Evolutionary conservation across 2,113 vertebrate genomes (phyloP).

Genomic region (Thymallus thymallus): DNA sequence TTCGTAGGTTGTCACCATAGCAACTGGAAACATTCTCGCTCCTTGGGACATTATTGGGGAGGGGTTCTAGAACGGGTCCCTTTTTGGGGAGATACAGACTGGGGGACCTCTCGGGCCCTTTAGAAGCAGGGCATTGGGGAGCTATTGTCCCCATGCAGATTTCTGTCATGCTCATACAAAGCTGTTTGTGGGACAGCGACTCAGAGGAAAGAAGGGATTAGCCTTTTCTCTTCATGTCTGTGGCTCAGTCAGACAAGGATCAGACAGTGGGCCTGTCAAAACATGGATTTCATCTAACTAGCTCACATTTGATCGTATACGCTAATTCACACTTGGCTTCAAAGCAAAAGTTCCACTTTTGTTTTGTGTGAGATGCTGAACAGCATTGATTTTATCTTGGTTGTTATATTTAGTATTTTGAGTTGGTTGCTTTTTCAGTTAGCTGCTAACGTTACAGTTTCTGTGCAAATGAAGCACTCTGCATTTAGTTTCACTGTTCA

Average conservation of each 20-base stretch:
- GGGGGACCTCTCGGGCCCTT: background rate
- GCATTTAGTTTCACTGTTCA: background rate
- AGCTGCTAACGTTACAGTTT: no score
- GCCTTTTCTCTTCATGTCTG: conserved; percentile 25
- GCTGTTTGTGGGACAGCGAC: conserved; percentile 46
- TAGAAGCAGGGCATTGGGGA: background rate
- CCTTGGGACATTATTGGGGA: conserved; percentile 34
- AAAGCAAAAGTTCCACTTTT: background rate
- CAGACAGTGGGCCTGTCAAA: conserved; percentile 3
- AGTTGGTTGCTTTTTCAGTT: background rate
- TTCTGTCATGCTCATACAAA: conserved; percentile 45
- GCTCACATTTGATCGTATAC: background rate
- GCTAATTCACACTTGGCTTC: background rate
- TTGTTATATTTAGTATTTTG: background rate
- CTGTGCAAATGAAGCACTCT: background rate
- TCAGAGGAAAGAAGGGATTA: conserved; percentile 28
- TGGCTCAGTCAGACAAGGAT: conserved; percentile 19
- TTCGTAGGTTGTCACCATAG: conserved; percentile 39
- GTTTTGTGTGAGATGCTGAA: background rate
- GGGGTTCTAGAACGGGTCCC: conserved; percentile 9
- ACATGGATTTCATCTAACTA: background rate
- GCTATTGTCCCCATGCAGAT: conserved; percentile 53
- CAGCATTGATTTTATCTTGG: background rate
- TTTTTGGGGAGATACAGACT: conserved; percentile 29
- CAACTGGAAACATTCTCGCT: conserved; percentile 27